Base-by-base conservation (phyloP, 2,888 invertebrate genomes). In the Stenoptilia bipunctidactyla region DNA sequence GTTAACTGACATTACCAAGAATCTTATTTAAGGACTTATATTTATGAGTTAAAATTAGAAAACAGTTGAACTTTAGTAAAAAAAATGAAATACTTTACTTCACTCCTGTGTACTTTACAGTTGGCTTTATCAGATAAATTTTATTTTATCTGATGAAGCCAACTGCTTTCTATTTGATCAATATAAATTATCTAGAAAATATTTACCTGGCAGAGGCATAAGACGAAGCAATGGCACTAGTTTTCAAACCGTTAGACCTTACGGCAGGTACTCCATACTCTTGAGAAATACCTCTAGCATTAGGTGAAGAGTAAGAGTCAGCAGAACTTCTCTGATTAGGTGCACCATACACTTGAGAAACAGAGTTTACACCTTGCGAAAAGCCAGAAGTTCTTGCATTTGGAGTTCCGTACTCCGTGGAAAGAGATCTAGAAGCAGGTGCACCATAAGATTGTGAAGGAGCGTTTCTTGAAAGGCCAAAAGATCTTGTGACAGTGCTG, bases 241-340 rank as follows among this genome's bases (percentile, higher is more conserved):
- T 70, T 46, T 84, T 85, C 36, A 80, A 71, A 12, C 44, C 48
- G 14, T 52, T 56, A 20, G 52, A 46, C 13, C 58, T 53, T 35
- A 48, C 46, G 15, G 73, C 61, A 20, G 86, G 85, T n/a, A 70
- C 75, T 25, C 84, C 85, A 45, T 86, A 86, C 41, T 75, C 76
- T 40, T 75, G 69, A 38, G 84, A 76, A 2, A 60, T 14, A 13
- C 48, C 48, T 36, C 63, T 60, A 2, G 57, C 49, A 39, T 67
- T 66, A 9, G 86, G 85, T 25, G 75, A 77, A 27, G 82, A 83
- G 44, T 71, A 72, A 0, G 58, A 55, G 14, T 66, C 65, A 1
- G 66, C 60, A 25, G 61, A 30, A 13, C 57, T 51, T 27, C 56
- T 54, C 6, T 58, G 55, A 27, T 48, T 59, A 5, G 67, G 62